Conservation (phyloP, 92 coral and sea anemone species). For the Epizoanthus scotinus region DNA sequence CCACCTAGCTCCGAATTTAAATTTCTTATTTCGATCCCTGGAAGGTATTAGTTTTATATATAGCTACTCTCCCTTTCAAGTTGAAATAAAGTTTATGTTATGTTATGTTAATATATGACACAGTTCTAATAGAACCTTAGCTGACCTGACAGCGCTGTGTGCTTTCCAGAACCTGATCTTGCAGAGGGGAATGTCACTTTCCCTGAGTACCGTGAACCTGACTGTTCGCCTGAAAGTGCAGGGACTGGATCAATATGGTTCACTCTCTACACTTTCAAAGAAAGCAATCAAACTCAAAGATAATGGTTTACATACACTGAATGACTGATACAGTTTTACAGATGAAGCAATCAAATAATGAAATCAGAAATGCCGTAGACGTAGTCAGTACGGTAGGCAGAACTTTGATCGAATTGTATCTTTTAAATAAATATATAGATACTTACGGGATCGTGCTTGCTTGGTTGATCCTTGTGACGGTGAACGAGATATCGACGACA, state of each 20-base stretch:
- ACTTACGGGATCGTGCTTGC: conserved; percentile 73
- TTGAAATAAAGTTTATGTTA: no score
- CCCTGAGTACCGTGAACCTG: conserved; percentile 64
- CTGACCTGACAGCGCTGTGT: conserved; percentile 51
- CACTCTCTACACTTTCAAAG: neutral
- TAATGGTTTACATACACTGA: no score
- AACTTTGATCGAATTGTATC: no score
- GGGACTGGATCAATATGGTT: conserved; percentile 1
- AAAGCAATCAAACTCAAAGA: neutral
- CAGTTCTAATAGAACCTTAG: no score
- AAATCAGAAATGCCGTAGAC: no score
- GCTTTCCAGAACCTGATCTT: conserved; percentile 51
- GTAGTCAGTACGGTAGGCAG: no score
- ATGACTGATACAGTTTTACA: neutral
- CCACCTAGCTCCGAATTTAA: no score
- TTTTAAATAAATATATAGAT: neutral
- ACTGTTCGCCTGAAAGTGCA: conserved; percentile 57
- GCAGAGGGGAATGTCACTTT: conserved; percentile 61
- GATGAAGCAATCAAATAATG: no score
- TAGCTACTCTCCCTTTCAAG: no score
- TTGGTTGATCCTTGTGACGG: conserved; percentile 80
- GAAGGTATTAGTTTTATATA: no score
- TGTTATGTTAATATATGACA: no score
- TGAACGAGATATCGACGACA: conserved; percentile 66
- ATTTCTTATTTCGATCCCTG: no score